Base-by-base conservation (phyloP, 2,888 invertebrate species). In the Melanophora roralis region DNA sequence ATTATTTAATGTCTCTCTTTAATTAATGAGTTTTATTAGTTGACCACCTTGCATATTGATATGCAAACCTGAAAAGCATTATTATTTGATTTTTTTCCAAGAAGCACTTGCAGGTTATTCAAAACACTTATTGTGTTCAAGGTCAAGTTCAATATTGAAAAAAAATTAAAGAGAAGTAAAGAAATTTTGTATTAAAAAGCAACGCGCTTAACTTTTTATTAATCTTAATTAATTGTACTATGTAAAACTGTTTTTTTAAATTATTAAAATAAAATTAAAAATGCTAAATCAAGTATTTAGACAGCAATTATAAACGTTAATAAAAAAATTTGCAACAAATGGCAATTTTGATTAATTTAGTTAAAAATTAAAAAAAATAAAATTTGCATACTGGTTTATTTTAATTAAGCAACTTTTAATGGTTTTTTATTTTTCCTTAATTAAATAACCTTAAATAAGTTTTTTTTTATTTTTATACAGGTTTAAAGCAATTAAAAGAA, bases 41-140 rank as follows among this genome's bases (percentile, higher is more conserved):
- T 49, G 59, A 3, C 32, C 47, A 59, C 38, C 49, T 69, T 59
- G 69, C 59, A 60, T 40, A 60, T 69, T 51, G 45, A 53, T 64
- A 49, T 38, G 49, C 38, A 9, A 38, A 55, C 36, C 36, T 36
- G 36, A 34, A 19, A 55, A 43, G 16, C 6, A 51, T 14, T 14
- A 1, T 40, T 62, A 2, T 2, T 2, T 8, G 21, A 21, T 38
- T 40, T 40, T 21, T 21, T 40, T 49, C 27, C 34, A 69, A 36
- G 32, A 67, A 65, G 21, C 21, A 57, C 49, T 62, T 69, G 69
- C 40, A 62, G 64, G 47, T 57, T 57, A 23, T 40, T 38, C n/a
- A n/a, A 27, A 27, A 27, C 27, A 27, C 27, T 27, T 27, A 27
- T 43, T 47, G 2, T 49, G 19, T 34, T 68, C 55, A 57, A 73